Evolutionary conservation across 2,113 vertebrate species (phyloP).

Genomic region (Aythya baeri): DNA sequence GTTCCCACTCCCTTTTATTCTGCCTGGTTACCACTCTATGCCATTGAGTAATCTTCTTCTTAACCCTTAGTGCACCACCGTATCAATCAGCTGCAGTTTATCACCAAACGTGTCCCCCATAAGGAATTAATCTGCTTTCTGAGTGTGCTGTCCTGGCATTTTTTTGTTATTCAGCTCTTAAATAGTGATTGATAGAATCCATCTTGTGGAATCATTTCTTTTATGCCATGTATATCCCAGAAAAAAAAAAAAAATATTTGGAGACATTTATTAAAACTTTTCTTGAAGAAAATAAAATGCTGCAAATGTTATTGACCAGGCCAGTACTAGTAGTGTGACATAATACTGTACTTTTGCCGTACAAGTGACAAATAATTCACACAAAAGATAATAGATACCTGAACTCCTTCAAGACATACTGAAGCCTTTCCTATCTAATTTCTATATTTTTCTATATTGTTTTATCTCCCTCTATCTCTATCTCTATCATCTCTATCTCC

Average conservation of each 20-base stretch:
- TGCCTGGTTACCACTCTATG: too few relatives aligned
- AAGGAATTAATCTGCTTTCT: not conserved
- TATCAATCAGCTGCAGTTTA: too few relatives aligned
- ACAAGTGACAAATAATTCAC: not conserved
- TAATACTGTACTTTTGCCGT: not conserved
- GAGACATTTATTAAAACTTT: not conserved
- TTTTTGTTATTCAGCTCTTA: not conserved
- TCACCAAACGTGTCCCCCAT: too few relatives aligned
- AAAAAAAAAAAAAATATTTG: not conserved
- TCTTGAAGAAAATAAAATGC: not conserved
- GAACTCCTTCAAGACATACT: not conserved
- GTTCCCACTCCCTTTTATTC: too few relatives aligned
- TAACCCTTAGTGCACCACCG: too few relatives aligned
- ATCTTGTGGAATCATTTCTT: not conserved
- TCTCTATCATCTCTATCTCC: too few relatives aligned
- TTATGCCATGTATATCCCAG: not conserved
- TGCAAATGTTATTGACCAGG: not conserved
- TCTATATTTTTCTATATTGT: too few relatives aligned
- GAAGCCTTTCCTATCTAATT: not conserved
- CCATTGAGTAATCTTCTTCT: too few relatives aligned
- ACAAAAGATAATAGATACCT: not conserved
- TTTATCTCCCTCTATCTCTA: too few relatives aligned
- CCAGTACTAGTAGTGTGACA: not conserved
- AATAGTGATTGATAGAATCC: not conserved
- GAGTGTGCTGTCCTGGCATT: not conserved